These are phyloP conservation scores for Choristoneura rosaceana DNA, from an alignment of 2,888 invertebrate species.

Conservation along the genomic window DNA sequence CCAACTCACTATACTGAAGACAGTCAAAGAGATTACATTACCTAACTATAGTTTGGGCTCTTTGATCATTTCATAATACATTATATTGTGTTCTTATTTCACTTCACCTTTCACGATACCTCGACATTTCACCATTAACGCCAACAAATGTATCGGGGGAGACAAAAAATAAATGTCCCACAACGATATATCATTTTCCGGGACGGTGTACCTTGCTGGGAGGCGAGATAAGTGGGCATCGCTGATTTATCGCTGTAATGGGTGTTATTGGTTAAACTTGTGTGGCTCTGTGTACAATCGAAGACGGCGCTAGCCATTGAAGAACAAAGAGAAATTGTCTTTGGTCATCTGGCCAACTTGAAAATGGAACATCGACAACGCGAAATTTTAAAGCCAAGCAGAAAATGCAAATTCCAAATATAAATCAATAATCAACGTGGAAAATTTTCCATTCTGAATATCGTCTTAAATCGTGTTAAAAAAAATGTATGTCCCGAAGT, in stretches of 20 bases:
- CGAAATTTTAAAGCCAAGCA: no score
- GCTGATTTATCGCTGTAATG: constrained; percentile 23
- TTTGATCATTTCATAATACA: background rate
- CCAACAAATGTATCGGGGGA: constrained; percentile 17
- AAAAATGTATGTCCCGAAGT: no score
- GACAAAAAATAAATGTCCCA: constrained; percentile 21
- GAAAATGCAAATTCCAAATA: no score
- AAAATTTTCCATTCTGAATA: no score
- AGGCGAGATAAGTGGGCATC: constrained; percentile 27
- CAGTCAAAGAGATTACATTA: background rate
- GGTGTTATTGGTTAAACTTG: constrained; percentile 21
- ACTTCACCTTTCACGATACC: constrained; percentile 3
- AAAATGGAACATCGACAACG: no score
- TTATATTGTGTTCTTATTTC: background rate
- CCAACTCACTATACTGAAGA: no score
- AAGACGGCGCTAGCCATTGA: background rate
- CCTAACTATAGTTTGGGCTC: no score
- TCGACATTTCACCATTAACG: constrained; percentile 21
- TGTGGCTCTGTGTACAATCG: background rate
- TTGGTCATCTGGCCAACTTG: background rate
- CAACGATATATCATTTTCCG: constrained; percentile 29
- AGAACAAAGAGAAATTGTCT: background rate
- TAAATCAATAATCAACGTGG: no score
- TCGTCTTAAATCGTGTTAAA: no score
- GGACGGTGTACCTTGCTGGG: constrained; percentile 20